These are phyloP conservation scores for Pachliopta kotzebuea DNA, from an alignment of 2,888 invertebrate genomes.

Conservation along the genomic window DNA sequence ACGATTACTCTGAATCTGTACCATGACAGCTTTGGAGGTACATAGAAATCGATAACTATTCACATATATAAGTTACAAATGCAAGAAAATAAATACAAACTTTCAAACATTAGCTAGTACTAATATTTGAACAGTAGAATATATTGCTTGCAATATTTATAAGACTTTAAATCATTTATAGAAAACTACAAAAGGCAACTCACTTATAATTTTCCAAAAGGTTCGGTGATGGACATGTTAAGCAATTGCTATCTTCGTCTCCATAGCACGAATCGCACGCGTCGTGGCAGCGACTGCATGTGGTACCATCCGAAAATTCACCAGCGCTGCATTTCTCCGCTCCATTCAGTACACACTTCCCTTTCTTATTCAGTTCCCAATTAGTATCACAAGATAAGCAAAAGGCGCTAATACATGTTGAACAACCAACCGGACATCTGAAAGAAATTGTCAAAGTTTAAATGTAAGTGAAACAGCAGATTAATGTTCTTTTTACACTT, in stretches of 20 bases:
- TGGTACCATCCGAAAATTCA: slow-evolving; percentile 81
- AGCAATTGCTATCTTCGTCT: slow-evolving; percentile 85
- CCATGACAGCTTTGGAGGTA: too few species aligned
- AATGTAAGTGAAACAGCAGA: not conserved
- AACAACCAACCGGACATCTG: slow-evolving; percentile 88
- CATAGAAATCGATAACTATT: too few species aligned
- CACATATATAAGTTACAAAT: too few species aligned
- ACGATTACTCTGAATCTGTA: too few species aligned
- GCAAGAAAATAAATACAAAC: too few species aligned
- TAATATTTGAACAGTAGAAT: too few species aligned
- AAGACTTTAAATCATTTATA: not conserved
- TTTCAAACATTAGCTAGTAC: too few species aligned
- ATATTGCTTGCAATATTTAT: not conserved
- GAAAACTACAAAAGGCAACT: slow-evolving; percentile 33
- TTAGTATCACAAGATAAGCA: slow-evolving; percentile 87
- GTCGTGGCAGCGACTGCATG: slow-evolving; percentile 87
- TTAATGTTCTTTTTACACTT: not conserved
- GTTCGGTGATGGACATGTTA: slow-evolving; percentile 87
- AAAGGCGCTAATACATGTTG: slow-evolving; percentile 85
- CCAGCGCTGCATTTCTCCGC: slow-evolving; percentile 85
- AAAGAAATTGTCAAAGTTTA: slow-evolving; percentile 21
- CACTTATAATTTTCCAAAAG: slow-evolving; percentile 83
- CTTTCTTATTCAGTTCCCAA: slow-evolving; percentile 89
- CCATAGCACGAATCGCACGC: slow-evolving; percentile 93
- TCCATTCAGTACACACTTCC: slow-evolving; percentile 86